Base-by-base conservation (phyloP, 2,113 vertebrate species). In the Craseonycteris thonglongyai region DNA sequence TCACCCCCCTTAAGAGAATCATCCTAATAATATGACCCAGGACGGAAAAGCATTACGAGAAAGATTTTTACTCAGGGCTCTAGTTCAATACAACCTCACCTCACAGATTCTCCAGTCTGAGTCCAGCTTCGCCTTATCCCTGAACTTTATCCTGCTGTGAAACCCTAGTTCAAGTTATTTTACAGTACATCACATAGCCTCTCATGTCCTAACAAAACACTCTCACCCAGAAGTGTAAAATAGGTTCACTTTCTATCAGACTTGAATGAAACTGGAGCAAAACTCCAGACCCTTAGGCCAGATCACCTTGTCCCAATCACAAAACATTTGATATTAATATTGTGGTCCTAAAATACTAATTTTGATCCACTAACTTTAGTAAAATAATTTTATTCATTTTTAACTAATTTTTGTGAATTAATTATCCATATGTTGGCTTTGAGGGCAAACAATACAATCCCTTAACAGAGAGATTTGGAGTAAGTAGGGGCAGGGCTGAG, bases 151-250 rank as follows among this genome's bases (percentile, higher is more conserved):
- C 28, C 24, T 22, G 0, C 3, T 21, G 38, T 66, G 21, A 90
- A 95, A 22, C n/a, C 40, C 35, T 61, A 33, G 33, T 81, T 89
- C 79, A 33, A 4, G 15, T 26, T 56, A 35, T 76, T 7, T 58
- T 45, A 47, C 1, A 4, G n/a, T 21, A 61, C 1, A 5, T 58
- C n/a, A 40, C 0, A 0, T 0, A 10, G n/a, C 16, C 40, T 63
- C 42, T 65, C 28, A 1, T 5, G 16, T 40, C 19, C 49, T 22
- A 5, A 30, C 35, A 75, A 71, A 18, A 35, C n/a, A 54, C 13
- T 59, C 5, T 65, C 45, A 14, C n/a, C 26, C 58, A 22, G 10
- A 38, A 38, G 5, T 3, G 11, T 69, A 13, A 81, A 66, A 74
- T 66, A 19, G 6, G 2, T 35, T 35, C 28, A 2, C 30, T 65